A percentile compares a stretch with the other conserved stretches of the same genome.
phyloP scores from a whole-genome alignment of 2,113 vertebrate species.

The Meles meles region DNA sequence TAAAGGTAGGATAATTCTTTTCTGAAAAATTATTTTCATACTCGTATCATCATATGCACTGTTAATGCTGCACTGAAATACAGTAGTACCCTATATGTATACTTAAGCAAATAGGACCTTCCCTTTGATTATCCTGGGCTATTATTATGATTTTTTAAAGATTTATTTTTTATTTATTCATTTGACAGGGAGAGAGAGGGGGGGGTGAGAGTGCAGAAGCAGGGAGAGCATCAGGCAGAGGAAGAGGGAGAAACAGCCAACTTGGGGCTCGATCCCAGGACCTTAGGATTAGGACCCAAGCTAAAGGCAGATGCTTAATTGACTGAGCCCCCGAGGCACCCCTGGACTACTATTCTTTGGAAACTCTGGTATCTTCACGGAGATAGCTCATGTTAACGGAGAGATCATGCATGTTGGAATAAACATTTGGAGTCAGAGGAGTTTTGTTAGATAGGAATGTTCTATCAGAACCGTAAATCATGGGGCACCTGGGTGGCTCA shows the following conservation, averaged over 20 bases:
- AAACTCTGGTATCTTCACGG: background rate
- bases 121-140: background rate
- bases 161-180: background rate
- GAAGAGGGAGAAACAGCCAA: background rate
- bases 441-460: background rate
- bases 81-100: background rate
- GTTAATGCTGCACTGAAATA: background rate
- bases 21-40: background rate
- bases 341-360: background rate
- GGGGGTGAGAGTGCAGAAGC: background rate
- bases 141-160: background rate
- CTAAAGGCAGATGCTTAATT: background rate
- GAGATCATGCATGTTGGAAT: background rate
- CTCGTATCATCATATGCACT: background rate
- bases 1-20: background rate
- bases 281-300: background rate
- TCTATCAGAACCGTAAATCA: background rate
- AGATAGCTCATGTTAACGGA: background rate
- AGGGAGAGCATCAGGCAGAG: background rate
- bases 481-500: no score
- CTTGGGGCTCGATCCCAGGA: background rate
- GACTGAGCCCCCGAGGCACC: background rate
- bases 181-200: background rate
- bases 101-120: background rate
- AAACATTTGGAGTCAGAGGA: background rate